phyloP scores from a whole-genome alignment of 2,797 vertebrate species.

The Anguilla pacifica region DNA sequence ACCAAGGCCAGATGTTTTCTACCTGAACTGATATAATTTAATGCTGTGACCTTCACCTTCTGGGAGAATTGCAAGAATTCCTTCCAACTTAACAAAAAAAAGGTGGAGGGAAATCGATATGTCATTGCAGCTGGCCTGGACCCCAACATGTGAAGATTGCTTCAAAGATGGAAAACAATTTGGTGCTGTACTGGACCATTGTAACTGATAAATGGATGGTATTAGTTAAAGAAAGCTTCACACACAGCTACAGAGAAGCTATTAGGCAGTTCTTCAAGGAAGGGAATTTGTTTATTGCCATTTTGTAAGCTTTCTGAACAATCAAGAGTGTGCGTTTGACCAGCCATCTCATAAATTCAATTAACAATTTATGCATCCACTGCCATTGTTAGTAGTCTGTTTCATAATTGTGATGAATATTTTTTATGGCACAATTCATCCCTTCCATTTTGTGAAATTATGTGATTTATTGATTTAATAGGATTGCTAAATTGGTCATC shows the following conservation, averaged over 20 bases:
- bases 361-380: background rate
- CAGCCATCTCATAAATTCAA: slow-evolving; percentile 5
- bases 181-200: slow-evolving; percentile 21
- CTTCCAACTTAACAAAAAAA: slow-evolving; percentile 17
- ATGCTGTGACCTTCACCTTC: slow-evolving; percentile 31
- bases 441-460: background rate
- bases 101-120: slow-evolving; percentile 17
- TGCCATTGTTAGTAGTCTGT: background rate
- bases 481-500: background rate
- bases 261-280: slow-evolving; percentile 13
- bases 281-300: background rate
- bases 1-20: background rate
- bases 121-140: slow-evolving; percentile 29
- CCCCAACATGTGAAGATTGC: slow-evolving; percentile 28
- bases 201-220: slow-evolving; percentile 31
- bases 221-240: slow-evolving; percentile 35
- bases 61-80: slow-evolving; percentile 15
- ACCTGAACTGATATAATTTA: slow-evolving; percentile 7
- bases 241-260: background rate
- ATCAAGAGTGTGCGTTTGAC: background rate
- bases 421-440: background rate
- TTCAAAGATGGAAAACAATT: slow-evolving; percentile 40
- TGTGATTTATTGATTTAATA: slow-evolving; percentile 2
- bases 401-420: background rate
- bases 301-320: slow-evolving; percentile 16